Evolutionary conservation across 2,888 invertebrate species (phyloP), one percentile per base, ranked within the genome.

Genomic region (Villa cingulata): DNA sequence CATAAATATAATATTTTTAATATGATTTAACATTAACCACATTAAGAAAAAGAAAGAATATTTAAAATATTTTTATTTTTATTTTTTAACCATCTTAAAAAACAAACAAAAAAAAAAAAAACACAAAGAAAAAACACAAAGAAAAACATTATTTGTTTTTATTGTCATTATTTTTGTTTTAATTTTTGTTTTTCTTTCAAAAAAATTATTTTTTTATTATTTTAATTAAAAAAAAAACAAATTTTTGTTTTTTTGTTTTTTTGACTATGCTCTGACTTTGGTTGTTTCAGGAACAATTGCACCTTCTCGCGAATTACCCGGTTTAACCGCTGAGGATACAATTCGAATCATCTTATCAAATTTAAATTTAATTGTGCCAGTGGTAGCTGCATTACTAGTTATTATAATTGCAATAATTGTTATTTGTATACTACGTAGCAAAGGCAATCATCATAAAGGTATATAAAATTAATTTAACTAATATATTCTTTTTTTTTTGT

Each of bases 201-300:
- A 23, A 23, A 23, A 23, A 23, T 23, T 23, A 23, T 6, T 23
- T 7, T 23, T 6, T 6, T 6, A 23, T 7, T 6, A 23, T 6
- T 41, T 50, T 43, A 38, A 42, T 46, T n/a, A 54, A 47, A 41
- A 49, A 38, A 47, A 42, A 29, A 50, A n/a, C n/a, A 48, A 45
- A 51, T 23, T 37, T 12, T 37, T 19, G 23, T 41, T 38, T 44
- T 38, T 32, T 27, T 37, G n/a, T 43, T 39, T 42, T 48, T 45
- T 34, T 34, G n/a, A n/a, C 9, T 14, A 36, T 36, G n/a, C 36
- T 16, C 16, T 36, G 16, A 32, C 29, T 62, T 61, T 64, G 64
- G 65, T 70, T 73, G 80, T 88, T 88, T 80, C 87, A 90, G 89
- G 89, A 83, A 89, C 89, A 74, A 85, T 90, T 74, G 87, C 90